Evolutionary conservation across 1,140 invertebrate species (phyloP).

Genomic region (Bombus superbus): DNA sequence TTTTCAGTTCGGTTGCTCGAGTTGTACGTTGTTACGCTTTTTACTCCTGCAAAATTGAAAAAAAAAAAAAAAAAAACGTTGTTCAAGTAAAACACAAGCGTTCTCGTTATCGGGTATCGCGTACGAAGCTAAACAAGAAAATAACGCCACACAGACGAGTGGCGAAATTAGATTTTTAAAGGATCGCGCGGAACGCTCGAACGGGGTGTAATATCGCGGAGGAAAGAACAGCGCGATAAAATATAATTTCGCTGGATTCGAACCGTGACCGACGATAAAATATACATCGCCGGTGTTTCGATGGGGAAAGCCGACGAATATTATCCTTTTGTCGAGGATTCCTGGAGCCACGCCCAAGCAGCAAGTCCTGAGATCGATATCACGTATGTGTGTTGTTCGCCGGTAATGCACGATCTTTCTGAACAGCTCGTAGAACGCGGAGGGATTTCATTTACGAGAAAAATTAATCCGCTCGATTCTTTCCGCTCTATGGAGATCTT

Average conservation of each 20-base stretch:
- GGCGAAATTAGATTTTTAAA: neutral
- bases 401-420: conserved; percentile 21
- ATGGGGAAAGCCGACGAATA: neutral
- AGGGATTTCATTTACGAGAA: neutral
- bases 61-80: too few species aligned
- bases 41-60: too few species aligned
- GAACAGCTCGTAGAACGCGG: neutral
- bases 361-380: conserved; percentile 68
- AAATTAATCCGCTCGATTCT: neutral
- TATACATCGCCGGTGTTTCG: too few species aligned
- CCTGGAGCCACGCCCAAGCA: conserved; percentile 59
- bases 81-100: too few species aligned
- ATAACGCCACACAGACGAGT: too few species aligned
- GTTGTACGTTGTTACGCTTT: too few species aligned
- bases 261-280: neutral
- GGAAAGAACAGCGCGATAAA: neutral
- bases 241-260: neutral
- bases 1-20: too few species aligned
- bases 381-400: conserved; percentile 43
- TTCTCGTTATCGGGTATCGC: too few species aligned
- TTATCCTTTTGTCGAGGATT: conserved; percentile 56
- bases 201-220: too few species aligned
- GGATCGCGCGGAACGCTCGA: neutral
- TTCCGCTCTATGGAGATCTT: too few species aligned
- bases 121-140: too few species aligned